Base-by-base conservation (phyloP, 2,113 vertebrate species). In the Origma solitaria region DNA sequence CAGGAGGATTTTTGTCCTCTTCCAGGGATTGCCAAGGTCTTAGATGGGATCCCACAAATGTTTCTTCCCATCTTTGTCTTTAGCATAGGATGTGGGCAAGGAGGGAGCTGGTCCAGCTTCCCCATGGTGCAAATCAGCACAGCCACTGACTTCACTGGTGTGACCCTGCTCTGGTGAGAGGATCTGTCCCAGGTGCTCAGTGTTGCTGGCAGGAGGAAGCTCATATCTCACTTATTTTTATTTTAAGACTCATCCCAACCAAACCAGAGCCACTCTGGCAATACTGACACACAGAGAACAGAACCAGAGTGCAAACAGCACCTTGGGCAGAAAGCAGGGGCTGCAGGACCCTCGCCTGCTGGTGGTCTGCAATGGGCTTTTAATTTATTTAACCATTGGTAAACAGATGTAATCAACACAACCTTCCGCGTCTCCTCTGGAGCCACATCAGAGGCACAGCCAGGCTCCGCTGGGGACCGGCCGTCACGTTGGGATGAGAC, bases 381-480 rank as follows among this genome's bases (percentile, higher is more conserved):
- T 98, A 97, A 98, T 97, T 98, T 98, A 98, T 98, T 97, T 98
- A 98, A 98, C 98, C 98, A 98, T 98, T 97, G 97, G 96, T 98
- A 98, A 98, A 98, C 98, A 99, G 98, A 98, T 98, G 98, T 96
- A 97, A 97, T 98, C 98, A 98, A 96, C 97, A 92, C 88, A 97
- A 92, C 96, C 96, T 93, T 97, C 92, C 95, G 65, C 82, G 61
- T 97, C 86, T 95, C 96, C 96, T 96, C 77, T 73, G 90, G 96
- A 72, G 92, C 86, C 86, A 70, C 92, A 90, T 94, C 71, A 95
- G 94, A 95, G 94, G 73, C 95, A 45, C 65, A 82, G 92, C 96
- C 97, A 92, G 93, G 83, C 84, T 96, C 97, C 85, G 2, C 89
- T 95, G 96, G 95, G 95, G 88, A 53, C 91, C 4, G 1, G 85